Conservation (phyloP, 1,140 invertebrate genomes). For the Gonioctena quinquepunctata region DNA sequence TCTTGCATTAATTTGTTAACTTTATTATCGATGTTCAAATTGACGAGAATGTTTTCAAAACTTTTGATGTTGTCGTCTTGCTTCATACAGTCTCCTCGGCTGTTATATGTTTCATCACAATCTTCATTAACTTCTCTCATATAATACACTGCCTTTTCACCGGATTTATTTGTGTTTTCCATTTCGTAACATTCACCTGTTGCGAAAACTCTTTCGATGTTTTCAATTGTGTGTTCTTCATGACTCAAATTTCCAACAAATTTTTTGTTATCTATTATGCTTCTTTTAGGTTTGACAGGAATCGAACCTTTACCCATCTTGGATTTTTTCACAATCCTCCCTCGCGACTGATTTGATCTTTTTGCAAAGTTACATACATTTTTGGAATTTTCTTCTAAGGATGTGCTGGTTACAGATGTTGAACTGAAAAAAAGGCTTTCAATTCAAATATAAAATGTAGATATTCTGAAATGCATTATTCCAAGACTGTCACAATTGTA, state of each 20-base stretch:
- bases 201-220: not conserved
- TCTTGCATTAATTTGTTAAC: too few species aligned
- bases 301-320: not conserved
- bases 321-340: not conserved
- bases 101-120: not conserved
- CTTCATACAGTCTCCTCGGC: not conserved
- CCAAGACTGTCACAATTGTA: too few species aligned
- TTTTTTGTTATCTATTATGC: not conserved
- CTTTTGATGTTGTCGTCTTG: too few species aligned
- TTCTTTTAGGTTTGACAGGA: not conserved
- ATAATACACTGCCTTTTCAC: not conserved
- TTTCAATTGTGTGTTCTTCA: not conserved
- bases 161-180: not conserved
- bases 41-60: too few species aligned
- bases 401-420: not conserved
- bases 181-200: not conserved
- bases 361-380: not conserved
- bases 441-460: too few species aligned
- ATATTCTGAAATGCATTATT: too few species aligned
- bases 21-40: too few species aligned
- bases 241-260: not conserved
- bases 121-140: not conserved
- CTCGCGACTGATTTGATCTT: not conserved
- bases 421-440: slow-evolving; percentile 7
- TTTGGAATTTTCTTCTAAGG: not conserved